Conservation (phyloP, 2,888 invertebrate genomes). For the Mythimna impura region DNA sequence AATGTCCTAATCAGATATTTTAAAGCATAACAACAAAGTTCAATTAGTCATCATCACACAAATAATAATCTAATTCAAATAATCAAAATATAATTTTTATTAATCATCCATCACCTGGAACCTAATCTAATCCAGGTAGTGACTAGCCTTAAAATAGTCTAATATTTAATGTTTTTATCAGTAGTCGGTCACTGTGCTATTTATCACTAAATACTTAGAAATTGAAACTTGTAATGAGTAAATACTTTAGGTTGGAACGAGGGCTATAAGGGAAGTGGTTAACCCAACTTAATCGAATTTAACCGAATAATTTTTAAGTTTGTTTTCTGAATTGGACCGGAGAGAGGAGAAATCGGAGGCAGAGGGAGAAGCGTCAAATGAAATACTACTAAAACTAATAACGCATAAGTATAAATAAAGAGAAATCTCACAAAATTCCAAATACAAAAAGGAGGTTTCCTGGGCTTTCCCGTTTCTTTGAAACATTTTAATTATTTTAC, state of each 20-base stretch:
- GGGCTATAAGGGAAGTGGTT: too few relatives aligned
- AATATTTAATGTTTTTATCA: conserved; percentile 7
- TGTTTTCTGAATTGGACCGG: too few relatives aligned
- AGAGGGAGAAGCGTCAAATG: too few relatives aligned
- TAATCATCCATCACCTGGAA: conserved; percentile 9
- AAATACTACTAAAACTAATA: too few relatives aligned
- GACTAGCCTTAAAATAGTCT: conserved; percentile 43
- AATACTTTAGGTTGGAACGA: background rate
- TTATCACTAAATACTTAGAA: background rate
- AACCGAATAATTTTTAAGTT: too few relatives aligned
- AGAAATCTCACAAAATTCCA: too few relatives aligned
- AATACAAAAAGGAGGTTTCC: too few relatives aligned
- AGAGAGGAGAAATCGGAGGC: too few relatives aligned
- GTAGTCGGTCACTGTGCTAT: background rate
- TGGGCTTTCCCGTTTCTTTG: too few relatives aligned
- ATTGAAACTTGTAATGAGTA: background rate
- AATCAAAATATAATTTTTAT: conserved; percentile 12
- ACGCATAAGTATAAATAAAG: too few relatives aligned
- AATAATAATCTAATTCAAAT: conserved; percentile 14
- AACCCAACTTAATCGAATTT: too few relatives aligned
- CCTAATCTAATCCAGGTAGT: conserved; percentile 33
- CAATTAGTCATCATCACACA: conserved; percentile 16
- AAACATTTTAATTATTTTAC: too few relatives aligned
- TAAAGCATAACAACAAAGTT: conserved; percentile 23
- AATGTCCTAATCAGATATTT: conserved; percentile 28